Evolutionary conservation across 2,797 vertebrate species (phyloP).

Genomic region (Bradypodion pumilum): DNA sequence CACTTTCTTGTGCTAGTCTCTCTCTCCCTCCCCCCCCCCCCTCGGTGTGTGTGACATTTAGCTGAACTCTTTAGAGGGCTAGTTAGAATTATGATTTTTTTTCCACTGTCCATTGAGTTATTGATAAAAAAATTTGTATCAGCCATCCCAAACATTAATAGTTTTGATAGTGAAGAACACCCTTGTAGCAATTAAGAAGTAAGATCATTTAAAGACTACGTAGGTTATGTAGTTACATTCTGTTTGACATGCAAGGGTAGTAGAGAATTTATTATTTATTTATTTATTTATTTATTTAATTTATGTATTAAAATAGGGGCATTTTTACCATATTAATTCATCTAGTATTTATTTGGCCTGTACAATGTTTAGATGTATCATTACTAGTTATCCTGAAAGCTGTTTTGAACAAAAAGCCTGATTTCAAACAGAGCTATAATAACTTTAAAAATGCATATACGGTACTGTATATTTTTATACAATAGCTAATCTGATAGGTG

Average conservation of each 20-base stretch:
- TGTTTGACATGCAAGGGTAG: not conserved
- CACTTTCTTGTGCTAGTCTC: no score
- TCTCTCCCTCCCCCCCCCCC: no score
- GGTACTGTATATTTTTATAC: not conserved
- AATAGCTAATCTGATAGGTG: constrained; percentile 61
- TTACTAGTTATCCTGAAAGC: no score
- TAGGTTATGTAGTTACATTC: not conserved
- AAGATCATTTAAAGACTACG: no score
- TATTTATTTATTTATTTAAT: not conserved
- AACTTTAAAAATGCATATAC: no score
- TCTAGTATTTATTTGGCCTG: not conserved
- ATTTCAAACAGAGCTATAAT: constrained; percentile 14
- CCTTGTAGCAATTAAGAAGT: not conserved
- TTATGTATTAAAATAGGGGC: not conserved
- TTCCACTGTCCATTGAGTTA: not conserved
- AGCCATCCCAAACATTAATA: not conserved
- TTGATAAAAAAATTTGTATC: not conserved
- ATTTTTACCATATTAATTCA: not conserved
- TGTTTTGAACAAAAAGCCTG: no score
- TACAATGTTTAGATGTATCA: constrained; percentile 17
- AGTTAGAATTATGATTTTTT: not conserved
- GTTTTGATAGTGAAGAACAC: no score
- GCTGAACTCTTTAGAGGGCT: not conserved
- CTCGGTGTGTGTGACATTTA: no score
- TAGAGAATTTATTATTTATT: not conserved